Percentiles rank a stretch among this genome's conserved stretches.
Conservation (phyloP, 2,888 invertebrate species). For the Eupithecia exiguata region DNA sequence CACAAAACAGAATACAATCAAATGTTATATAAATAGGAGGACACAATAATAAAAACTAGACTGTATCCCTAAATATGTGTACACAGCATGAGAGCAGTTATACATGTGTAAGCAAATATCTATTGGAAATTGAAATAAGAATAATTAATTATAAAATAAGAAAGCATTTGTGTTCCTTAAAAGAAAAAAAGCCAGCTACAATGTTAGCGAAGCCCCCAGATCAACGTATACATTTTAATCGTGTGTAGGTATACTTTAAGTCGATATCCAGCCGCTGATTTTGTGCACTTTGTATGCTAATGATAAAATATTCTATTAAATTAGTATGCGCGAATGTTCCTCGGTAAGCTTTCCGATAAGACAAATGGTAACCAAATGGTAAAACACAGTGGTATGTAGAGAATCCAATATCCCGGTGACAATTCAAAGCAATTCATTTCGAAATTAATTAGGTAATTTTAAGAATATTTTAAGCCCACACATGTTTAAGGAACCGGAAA, state of each 20-base stretch:
- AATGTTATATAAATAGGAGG: too few species aligned
- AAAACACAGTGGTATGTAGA: slow-evolving; percentile 30
- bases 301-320: slow-evolving; percentile 38
- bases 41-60: too few species aligned
- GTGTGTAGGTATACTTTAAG: background rate
- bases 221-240: background rate
- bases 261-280: slow-evolving; percentile 3
- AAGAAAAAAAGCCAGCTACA: too few species aligned
- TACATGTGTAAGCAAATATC: too few species aligned
- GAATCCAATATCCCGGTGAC: slow-evolving; percentile 22
- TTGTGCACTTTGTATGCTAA: slow-evolving; percentile 41
- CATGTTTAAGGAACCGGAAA: background rate
- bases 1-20: too few species aligned
- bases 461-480: slow-evolving; percentile 24
- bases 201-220: background rate
- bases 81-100: too few species aligned
- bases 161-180: too few species aligned
- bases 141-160: too few species aligned
- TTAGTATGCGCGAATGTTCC: slow-evolving; percentile 35
- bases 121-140: too few species aligned
- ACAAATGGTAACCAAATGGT: slow-evolving; percentile 29
- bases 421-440: slow-evolving; percentile 22
- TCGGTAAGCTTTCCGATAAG: slow-evolving; percentile 37
- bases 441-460: slow-evolving; percentile 30
- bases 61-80: too few species aligned